These are phyloP conservation scores for Saccopteryx bilineata DNA, from an alignment of 2,113 vertebrate species.

Conservation along the genomic window DNA sequence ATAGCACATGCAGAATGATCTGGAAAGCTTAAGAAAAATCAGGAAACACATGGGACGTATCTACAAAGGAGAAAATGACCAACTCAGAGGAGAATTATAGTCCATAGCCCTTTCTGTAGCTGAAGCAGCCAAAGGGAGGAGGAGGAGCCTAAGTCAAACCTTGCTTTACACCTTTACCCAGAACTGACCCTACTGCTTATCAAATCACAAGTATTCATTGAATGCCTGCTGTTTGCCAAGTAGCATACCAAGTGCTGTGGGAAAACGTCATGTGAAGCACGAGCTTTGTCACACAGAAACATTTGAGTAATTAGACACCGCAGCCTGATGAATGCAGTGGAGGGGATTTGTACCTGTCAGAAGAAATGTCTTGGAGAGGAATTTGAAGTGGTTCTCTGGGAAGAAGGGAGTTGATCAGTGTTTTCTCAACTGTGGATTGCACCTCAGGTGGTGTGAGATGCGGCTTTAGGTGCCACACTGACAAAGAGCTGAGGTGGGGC, in stretches of 20 bases:
- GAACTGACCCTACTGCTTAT: background rate
- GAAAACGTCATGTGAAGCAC: slow-evolving; percentile 54
- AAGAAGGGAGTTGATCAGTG: background rate
- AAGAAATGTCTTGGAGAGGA: background rate
- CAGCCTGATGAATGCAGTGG: background rate
- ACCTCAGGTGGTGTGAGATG: background rate
- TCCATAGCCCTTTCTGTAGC: background rate
- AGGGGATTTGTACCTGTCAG: background rate
- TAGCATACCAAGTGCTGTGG: slow-evolving; percentile 57
- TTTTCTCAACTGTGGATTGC: background rate
- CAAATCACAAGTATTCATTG: slow-evolving; percentile 66
- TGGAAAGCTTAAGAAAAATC: background rate
- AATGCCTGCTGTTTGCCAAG: slow-evolving; percentile 54
- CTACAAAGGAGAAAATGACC: background rate
- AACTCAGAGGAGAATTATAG: background rate
- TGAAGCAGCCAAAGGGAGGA: background rate
- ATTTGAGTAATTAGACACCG: slow-evolving; percentile 54
- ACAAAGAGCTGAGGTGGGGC: no score
- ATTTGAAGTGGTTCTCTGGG: background rate
- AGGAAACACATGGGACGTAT: background rate
- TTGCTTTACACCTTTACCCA: background rate
- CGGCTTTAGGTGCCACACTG: background rate
- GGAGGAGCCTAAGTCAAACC: background rate
- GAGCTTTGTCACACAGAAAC: slow-evolving; percentile 48
- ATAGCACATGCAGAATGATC: background rate